Percentiles rank a stretch among this genome's conserved stretches.
Conservation (phyloP, 2,797 vertebrate species). For the Epinephelus coioides region DNA sequence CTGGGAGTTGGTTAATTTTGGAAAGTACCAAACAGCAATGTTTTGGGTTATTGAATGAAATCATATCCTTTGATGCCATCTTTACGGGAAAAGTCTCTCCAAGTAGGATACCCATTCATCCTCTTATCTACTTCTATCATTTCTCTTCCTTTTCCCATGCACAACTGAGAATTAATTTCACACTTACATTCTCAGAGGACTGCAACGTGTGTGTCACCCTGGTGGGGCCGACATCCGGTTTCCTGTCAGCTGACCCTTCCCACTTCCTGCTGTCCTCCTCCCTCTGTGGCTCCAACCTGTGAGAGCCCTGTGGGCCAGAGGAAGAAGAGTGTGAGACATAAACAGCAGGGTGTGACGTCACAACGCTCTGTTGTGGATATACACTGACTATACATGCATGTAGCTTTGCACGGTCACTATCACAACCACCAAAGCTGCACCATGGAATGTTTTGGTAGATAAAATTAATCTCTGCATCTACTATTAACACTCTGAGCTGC, state of each 20-base stretch:
- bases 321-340: conserved; percentile 4
- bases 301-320: conserved; percentile 87
- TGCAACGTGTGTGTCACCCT: conserved; percentile 87
- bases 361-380: background rate
- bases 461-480: background rate
- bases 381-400: background rate
- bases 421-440: background rate
- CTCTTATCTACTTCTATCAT: background rate
- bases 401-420: background rate
- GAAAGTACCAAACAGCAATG: background rate
- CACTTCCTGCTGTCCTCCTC: conserved; percentile 91
- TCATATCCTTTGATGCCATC: background rate
- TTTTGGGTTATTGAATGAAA: background rate
- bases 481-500: background rate
- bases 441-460: background rate
- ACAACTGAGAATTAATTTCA: conserved; percentile 5
- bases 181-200: conserved; percentile 88
- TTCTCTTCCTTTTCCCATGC: conserved; percentile 2
- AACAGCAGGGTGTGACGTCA: background rate
- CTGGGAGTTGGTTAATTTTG: too few relatives aligned
- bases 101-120: background rate
- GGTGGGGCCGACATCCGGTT: conserved; percentile 79
- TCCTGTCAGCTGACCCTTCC: conserved; percentile 88
- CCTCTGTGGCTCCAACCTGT: conserved; percentile 88
- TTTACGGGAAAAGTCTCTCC: background rate